phyloP scores from a whole-genome alignment of 2,113 vertebrate species.

The Scopus umbretta region DNA sequence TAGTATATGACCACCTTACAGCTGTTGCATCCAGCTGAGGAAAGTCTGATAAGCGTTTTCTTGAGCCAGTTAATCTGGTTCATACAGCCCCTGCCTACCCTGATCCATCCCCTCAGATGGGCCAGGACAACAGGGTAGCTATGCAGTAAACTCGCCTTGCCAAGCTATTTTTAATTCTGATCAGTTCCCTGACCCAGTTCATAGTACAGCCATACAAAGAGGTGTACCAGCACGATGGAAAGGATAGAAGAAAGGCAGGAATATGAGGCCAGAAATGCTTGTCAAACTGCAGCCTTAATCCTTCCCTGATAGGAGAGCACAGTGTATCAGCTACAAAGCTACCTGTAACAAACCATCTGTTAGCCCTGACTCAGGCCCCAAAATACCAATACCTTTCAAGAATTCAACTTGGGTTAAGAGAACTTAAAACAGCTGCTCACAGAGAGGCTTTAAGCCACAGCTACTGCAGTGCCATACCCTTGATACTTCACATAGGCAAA shows the following conservation, averaged over 20 bases:
- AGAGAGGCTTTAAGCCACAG: not conserved
- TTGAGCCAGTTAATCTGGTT: not conserved
- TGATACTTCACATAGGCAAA: not conserved
- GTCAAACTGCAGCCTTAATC: not conserved
- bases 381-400: not conserved
- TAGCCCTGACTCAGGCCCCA: not conserved
- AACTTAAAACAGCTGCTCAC: no score
- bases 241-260: not conserved
- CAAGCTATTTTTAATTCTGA: slow-evolving; percentile 22
- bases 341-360: rapidly evolving
- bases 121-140: not conserved
- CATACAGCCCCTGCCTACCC: not conserved
- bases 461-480: not conserved
- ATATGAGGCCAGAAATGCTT: not conserved
- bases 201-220: not conserved
- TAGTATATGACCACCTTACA: not conserved
- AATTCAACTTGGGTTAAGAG: not conserved
- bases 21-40: not conserved
- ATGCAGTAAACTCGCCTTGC: not conserved
- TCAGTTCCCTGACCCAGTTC: slow-evolving; percentile 56
- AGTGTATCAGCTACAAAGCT: not conserved
- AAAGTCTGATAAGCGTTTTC: not conserved
- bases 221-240: not conserved
- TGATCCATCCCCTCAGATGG: not conserved
- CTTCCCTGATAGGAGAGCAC: not conserved